Evolutionary conservation across 53 echinoderm and acorn worm genomes (phyloP).

Genomic region (Holothuria leucospilota): DNA sequence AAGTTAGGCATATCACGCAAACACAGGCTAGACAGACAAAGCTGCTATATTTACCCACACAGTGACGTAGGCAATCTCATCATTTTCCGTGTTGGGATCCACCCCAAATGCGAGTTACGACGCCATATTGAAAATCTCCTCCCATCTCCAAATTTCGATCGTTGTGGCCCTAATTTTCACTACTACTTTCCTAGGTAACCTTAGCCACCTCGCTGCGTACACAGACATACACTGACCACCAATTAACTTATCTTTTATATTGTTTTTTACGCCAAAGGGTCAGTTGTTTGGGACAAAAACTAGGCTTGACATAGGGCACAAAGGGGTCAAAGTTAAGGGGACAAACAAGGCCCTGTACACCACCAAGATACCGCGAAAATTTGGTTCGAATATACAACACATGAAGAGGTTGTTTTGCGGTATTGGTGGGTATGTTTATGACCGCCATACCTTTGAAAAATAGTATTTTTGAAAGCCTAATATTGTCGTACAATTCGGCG

Average conservation of each 20-base stretch:
- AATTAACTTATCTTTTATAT: neutral
- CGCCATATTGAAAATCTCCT: slow-evolving; percentile 55
- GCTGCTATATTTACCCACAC: slow-evolving; percentile 10
- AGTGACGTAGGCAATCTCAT: slow-evolving; percentile 39
- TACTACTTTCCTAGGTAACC: too few species aligned
- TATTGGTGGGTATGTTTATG: too few species aligned
- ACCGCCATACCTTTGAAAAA: too few species aligned
- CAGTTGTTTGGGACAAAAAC: slow-evolving; percentile 56
- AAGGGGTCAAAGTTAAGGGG: slow-evolving; percentile 63
- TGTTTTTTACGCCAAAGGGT: slow-evolving; percentile 47
- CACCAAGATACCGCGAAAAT: slow-evolving; percentile 51
- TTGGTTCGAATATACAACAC: slow-evolving; percentile 11
- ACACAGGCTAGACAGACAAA: slow-evolving; percentile 17
- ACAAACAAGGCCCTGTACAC: slow-evolving; percentile 46
- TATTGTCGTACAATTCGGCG: too few species aligned
- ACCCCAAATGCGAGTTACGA: slow-evolving; percentile 51
- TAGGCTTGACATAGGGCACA: slow-evolving; percentile 61
- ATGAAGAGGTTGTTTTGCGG: too few species aligned
- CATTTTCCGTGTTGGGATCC: slow-evolving; percentile 43
- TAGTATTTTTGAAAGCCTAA: too few species aligned
- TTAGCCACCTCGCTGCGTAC: neutral
- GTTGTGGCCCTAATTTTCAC: too few species aligned
- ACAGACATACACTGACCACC: neutral
- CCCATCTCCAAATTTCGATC: slow-evolving; percentile 26
- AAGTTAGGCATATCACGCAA: too few species aligned